Conservation (phyloP, 2,797 vertebrate genomes). For the Bradypodion pumilum region DNA sequence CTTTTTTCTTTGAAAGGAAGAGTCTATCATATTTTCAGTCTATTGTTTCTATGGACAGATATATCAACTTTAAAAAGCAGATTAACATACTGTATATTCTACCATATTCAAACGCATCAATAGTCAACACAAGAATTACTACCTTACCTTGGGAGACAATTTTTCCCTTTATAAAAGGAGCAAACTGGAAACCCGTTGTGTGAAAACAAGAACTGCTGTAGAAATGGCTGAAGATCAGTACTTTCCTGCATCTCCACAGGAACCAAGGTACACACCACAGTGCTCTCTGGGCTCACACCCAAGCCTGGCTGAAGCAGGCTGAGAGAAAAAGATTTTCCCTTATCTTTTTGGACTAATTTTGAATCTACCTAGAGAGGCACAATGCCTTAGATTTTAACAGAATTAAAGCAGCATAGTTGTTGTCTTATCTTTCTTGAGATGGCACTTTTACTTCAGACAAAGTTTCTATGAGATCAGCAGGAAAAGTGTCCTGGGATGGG, state of each 20-base stretch:
- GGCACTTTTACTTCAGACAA: neutral
- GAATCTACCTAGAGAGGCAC: neutral
- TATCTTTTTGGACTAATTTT: neutral
- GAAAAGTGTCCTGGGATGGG: neutral
- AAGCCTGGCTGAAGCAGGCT: neutral
- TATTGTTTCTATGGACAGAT: neutral
- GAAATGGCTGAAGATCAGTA: neutral
- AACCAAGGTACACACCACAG: conserved; percentile 47
- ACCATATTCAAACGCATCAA: neutral
- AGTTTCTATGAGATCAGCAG: neutral
- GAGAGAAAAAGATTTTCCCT: neutral
- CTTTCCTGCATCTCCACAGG: conserved; percentile 44
- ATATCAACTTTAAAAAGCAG: neutral
- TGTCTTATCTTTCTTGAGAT: neutral
- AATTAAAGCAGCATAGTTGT: neutral
- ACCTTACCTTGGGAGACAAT: conserved; percentile 6
- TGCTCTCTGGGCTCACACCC: neutral
- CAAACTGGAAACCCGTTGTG: neutral
- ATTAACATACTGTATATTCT: neutral
- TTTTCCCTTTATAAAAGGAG: neutral
- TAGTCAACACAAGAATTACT: neutral
- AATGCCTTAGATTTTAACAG: neutral
- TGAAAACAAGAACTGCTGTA: neutral
- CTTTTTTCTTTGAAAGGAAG: neutral
- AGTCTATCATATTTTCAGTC: neutral